Base-by-base conservation (phyloP, 2,888 invertebrate genomes). In the Onchidella celtica region DNA sequence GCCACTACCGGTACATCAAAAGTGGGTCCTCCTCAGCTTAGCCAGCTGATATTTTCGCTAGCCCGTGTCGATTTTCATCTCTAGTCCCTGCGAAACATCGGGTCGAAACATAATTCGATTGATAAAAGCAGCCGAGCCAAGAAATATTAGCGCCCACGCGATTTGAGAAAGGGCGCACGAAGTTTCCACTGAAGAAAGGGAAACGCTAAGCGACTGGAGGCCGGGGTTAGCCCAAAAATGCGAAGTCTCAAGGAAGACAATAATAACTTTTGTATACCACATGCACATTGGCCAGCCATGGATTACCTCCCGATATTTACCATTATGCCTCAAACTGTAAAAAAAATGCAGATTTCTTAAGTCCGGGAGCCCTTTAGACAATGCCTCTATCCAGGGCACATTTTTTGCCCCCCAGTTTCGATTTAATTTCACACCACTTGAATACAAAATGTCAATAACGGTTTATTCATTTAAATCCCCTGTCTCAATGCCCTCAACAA, bases 391-490 rank as follows among this genome's bases (percentile, higher is more conserved):
- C 14, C 70, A 70, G 55, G 17, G 2, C 29, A 32, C 47, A 27
- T 70, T 70, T 47, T 32, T 70, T 29, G 36, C 36, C 65, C 32
- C 75, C 32, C 27, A 40, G 79, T 69, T 65, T 79, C 72, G 40
- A 65, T 72, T 79, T 47, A 72, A 79, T 79, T 79, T 79, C 40
- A 27, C 65, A n/a, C 27, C 40, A 4, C 61, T 57, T 61, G n/a
- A 79, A 79, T 34, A 34, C 59, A 72, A 79, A n/a, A 79, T 79
- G 72, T 72, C 72, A 72, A 72, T 79, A 79, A 61, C 61, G 72
- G 69, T 69, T 72, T 40, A 79, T 72, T 79, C 79, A 72, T 36
- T 34, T 17, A 55, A 70, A 61, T 72, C 70, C 29, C 34, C 27
- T 29, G 47, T 29, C 24, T 47, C 47, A 65, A 70, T 72, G 32